These are phyloP conservation scores for Eudasyphora cyanicolor DNA, from an alignment of 2,888 invertebrate genomes.

Conservation along the genomic window DNA sequence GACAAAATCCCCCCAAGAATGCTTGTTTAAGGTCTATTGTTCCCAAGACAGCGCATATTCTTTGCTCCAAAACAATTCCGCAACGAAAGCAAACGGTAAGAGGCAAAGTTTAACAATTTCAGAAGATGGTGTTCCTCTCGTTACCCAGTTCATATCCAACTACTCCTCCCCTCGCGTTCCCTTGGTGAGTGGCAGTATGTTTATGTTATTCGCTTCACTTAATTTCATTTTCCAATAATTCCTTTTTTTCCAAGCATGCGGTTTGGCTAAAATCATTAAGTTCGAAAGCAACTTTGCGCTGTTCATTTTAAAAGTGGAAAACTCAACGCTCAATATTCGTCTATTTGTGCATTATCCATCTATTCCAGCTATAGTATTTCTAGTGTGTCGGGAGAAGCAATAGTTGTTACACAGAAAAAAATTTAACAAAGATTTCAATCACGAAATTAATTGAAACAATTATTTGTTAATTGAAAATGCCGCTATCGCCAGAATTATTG, in stretches of 20 bases:
- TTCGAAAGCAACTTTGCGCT: constrained; percentile 30
- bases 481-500: too few species aligned
- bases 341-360: too few species aligned
- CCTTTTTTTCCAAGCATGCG: not conserved
- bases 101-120: constrained; percentile 18
- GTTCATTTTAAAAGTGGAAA: not conserved
- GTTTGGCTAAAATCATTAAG: constrained; percentile 42
- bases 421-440: too few species aligned
- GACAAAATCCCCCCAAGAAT: constrained; percentile 54
- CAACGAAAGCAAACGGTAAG: not conserved
- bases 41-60: constrained; percentile 48
- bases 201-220: constrained; percentile 41
- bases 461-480: too few species aligned
- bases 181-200: constrained; percentile 20
- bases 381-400: too few species aligned
- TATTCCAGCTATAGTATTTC: too few species aligned
- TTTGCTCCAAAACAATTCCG: not conserved
- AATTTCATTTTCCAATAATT: constrained; percentile 43
- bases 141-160: not conserved
- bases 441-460: too few species aligned
- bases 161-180: not conserved
- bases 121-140: not conserved
- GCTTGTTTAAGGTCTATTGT: constrained; percentile 64
- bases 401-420: too few species aligned
- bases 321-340: not conserved